Evolutionary conservation across 2,113 vertebrate genomes (phyloP).

Genomic region (Rhinopomastus cyanomelas): DNA sequence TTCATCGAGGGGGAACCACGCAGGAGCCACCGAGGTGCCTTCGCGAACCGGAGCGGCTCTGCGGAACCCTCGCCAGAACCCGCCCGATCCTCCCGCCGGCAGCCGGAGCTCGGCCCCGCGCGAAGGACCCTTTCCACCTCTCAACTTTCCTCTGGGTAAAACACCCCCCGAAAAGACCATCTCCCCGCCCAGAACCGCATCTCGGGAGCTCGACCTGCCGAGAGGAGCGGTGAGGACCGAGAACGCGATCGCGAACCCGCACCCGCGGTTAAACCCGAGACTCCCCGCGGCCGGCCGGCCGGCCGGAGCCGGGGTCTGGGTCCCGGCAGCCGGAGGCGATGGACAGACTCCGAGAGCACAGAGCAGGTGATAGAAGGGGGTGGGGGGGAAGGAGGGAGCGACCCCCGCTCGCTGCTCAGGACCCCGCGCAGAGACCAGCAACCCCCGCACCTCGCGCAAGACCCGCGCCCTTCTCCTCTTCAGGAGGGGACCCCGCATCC

Average conservation of each 20-base stretch:
- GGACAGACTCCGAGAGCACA: background rate
- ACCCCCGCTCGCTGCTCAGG: background rate
- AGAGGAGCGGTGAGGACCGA: no score
- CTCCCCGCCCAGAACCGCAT: background rate
- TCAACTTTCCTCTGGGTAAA: background rate
- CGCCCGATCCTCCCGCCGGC: no score
- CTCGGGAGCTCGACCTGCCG: background rate
- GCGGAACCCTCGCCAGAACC: no score
- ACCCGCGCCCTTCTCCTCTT: background rate
- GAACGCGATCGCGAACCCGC: no score
- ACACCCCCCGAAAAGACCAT: background rate
- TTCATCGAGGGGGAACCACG: background rate
- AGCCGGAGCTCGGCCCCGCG: no score
- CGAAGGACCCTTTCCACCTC: background rate
- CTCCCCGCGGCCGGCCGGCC: no score
- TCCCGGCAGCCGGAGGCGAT: background rate
- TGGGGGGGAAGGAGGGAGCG: background rate
- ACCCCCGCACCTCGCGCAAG: background rate
- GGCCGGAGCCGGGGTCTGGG: background rate
- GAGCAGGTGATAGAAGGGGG: slow-evolving; percentile 28
- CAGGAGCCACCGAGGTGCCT: background rate
- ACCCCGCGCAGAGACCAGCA: background rate
- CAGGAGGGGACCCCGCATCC: background rate
- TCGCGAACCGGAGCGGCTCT: background rate
- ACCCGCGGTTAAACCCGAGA: no score